phyloP scores from a whole-genome alignment of 2,113 vertebrate genomes.

The Istiophorus platypterus region DNA sequence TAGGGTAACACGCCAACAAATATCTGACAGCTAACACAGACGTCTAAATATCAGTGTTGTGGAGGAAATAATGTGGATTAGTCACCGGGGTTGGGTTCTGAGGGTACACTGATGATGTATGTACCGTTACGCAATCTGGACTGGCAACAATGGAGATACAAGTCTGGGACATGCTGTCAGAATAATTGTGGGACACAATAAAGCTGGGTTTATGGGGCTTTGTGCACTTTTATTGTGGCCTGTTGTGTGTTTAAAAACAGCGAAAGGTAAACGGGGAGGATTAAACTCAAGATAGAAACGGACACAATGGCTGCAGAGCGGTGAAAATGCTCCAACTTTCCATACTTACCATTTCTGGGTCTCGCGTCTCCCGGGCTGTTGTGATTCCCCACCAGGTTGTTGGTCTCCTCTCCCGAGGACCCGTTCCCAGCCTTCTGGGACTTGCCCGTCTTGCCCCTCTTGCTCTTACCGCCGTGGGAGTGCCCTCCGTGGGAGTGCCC shows the following conservation, averaged over 20 bases:
- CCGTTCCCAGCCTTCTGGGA: slow-evolving; percentile 72
- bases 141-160: slow-evolving; percentile 38
- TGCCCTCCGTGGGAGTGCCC: slow-evolving; percentile 89
- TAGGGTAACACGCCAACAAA: slow-evolving; percentile 24
- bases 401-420: slow-evolving; percentile 91
- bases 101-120: not conserved
- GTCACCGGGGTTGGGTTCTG: not conserved
- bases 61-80: slow-evolving; percentile 4
- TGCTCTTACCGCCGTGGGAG: slow-evolving; percentile 78
- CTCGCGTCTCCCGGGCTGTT: slow-evolving; percentile 87
- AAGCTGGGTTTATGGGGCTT: not conserved
- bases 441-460: slow-evolving; percentile 68
- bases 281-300: no score
- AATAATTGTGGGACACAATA: slow-evolving; percentile 2
- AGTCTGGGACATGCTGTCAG: slow-evolving; percentile 12
- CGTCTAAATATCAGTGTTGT: not conserved
- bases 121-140: slow-evolving; percentile 50
- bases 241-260: not conserved
- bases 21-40: slow-evolving; percentile 10
- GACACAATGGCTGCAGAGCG: no score
- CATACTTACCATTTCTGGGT: slow-evolving; percentile 65
- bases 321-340: not conserved
- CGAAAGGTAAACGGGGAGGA: not conserved
- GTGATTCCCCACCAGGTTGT: slow-evolving; percentile 91
- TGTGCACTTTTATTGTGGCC: not conserved